Evolutionary conservation across 2,113 vertebrate species (phyloP), one percentile per base, ranked within the genome.

Genomic region (Rallus limicola): DNA sequence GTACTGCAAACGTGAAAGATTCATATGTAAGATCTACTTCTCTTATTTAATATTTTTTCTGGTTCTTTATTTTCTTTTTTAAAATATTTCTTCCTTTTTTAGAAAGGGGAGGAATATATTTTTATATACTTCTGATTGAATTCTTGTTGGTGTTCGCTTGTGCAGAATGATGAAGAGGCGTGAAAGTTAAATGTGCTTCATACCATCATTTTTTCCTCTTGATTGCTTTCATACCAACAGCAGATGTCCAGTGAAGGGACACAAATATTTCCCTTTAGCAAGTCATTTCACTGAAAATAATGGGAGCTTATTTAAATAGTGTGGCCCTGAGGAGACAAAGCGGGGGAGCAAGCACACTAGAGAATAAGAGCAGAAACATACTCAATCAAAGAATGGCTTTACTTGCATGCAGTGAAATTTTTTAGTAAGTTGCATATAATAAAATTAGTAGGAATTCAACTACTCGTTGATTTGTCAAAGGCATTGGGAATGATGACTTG

Each of bases 251-350:
- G 58, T 71, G 88, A 98, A 97, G 95, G 96, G 93, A 93, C 92
- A 96, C 90, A 96, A 96, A 97, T 96, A 96, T 98, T 97, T 97
- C 97, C 96, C 95, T 96, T 96, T 90, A 95, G 96, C 94, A 97
- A 98, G 89, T 96, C 93, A 97, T 96, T 97, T 87, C 87, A 92
- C 96, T 98, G 97, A 98, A 97, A 97, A 97, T 97, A 98, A 97
- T 76, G 67, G 93, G 56, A 93, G 88, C 50, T 87, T 95, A 90
- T 95, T 97, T 91, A 92, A 97, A 97, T 95, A 92, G 81, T 60
- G 29, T 83, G 70, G 91, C 80, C 95, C 79, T 40, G 63, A 94
- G 92, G 89, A 97, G 82, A 91, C 58, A 83, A 96, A 92, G 87
- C 11, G 0, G 29, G 79, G 82, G 44, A 94, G 33, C 20, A 86